Conservation (phyloP, 2,888 invertebrate species). For the Pyrgus malvae region DNA sequence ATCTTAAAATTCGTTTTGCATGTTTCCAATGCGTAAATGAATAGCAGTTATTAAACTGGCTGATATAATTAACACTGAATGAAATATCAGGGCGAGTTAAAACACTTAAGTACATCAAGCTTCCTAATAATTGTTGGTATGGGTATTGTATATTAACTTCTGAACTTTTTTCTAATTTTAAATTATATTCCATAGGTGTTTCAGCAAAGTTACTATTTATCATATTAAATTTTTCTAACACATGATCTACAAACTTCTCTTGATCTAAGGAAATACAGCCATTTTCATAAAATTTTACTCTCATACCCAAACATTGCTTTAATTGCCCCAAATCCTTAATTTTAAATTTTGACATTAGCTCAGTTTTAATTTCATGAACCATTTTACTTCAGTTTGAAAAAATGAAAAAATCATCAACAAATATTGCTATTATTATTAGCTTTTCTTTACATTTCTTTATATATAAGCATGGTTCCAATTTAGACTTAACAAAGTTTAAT, state of each 20-base stretch:
- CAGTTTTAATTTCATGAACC: conserved; percentile 7
- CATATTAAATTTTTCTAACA: conserved; percentile 23
- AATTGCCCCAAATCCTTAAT: conserved; percentile 25
- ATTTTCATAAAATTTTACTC: conserved; percentile 13
- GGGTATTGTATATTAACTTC: conserved; percentile 8
- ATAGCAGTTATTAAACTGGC: conserved; percentile 18
- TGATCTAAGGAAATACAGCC: conserved; percentile 20
- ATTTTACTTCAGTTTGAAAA: conserved; percentile 26
- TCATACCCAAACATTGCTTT: conserved; percentile 22
- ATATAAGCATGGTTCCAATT: conserved; percentile 17
- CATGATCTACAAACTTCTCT: conserved; percentile 19
- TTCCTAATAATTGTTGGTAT: conserved; percentile 21
- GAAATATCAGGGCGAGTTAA: conserved; percentile 16
- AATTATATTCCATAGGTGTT: conserved; percentile 23
- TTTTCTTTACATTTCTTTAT: conserved; percentile 11
- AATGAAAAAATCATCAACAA: conserved; percentile 26
- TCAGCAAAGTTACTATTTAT: conserved; percentile 12
- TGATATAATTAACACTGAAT: conserved; percentile 7
- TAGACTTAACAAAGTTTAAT: neutral
- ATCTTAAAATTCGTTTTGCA: conserved; percentile 17
- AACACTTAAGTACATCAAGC: conserved; percentile 20
- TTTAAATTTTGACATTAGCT: conserved; percentile 23
- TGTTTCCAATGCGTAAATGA: conserved; percentile 3
- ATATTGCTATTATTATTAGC: conserved; percentile 16
- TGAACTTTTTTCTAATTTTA: conserved; percentile 20